Percentiles rank a stretch among this genome's conserved stretches.
phyloP scores from a whole-genome alignment of 2,113 vertebrate species.

The Parus major region DNA sequence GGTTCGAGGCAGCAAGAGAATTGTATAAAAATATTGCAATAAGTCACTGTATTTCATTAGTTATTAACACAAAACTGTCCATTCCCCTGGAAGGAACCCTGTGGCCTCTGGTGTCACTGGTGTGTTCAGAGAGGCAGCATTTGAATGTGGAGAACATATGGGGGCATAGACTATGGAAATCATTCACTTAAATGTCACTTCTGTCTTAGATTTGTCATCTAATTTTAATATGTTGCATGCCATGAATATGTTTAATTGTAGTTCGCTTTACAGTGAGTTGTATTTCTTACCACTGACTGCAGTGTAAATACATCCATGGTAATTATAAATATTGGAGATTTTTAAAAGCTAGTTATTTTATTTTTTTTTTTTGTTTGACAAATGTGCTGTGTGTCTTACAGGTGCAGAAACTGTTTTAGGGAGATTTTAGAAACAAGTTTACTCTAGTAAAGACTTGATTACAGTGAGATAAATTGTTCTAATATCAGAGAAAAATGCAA shows the following conservation, averaged over 20 bases:
- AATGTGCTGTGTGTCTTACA: not conserved
- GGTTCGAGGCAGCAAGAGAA: slow-evolving; percentile 9
- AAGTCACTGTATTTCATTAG: slow-evolving; percentile 50
- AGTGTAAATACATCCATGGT: not conserved
- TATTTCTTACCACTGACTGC: not conserved
- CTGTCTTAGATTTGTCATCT: slow-evolving; percentile 12
- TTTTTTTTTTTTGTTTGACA: not conserved
- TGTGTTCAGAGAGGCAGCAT: not conserved
- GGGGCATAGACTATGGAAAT: slow-evolving; percentile 6
- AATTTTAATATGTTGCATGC: slow-evolving; percentile 14
- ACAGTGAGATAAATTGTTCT: not conserved
- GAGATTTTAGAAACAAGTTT: not conserved
- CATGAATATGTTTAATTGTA: slow-evolving; percentile 2
- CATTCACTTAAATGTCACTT: slow-evolving; percentile 29
- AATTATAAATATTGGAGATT: not conserved
- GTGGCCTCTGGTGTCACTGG: not conserved
- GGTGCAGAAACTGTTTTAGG: not conserved
- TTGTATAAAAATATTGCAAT: not conserved
- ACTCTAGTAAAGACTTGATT: not conserved
- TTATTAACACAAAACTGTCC: slow-evolving; percentile 49
- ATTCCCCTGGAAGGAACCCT: slow-evolving; percentile 25
- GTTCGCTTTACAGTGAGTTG: not conserved
- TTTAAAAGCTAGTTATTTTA: not conserved
- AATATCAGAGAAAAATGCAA: not conserved
- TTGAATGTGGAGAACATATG: slow-evolving; percentile 4